A percentile compares a stretch with the other conserved stretches of the same genome.
phyloP scores from a whole-genome alignment of 1,140 invertebrate genomes.

The Ceratina calcarata region DNA sequence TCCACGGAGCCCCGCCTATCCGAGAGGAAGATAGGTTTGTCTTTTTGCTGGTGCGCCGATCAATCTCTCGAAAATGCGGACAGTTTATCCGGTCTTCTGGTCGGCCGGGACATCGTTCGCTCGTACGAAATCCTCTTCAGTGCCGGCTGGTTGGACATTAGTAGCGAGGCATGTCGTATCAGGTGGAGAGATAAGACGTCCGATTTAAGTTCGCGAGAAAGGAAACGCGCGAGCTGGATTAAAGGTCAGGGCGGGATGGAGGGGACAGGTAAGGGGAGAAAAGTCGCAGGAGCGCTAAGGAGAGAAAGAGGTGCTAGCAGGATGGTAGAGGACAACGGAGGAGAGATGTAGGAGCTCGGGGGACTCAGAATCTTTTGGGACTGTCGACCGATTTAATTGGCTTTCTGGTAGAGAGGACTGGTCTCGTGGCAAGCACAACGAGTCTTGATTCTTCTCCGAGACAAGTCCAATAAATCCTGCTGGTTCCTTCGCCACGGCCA shows the following conservation, averaged over 20 bases:
- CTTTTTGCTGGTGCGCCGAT: conserved; percentile 55
- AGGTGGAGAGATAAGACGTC: conserved; percentile 60
- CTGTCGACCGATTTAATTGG: conserved; percentile 69
- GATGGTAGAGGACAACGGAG: neutral
- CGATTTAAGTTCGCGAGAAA: conserved; percentile 64
- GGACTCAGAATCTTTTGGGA: conserved; percentile 62
- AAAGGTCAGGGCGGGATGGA: conserved; percentile 51
- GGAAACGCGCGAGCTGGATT: conserved; percentile 55
- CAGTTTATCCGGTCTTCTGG: conserved; percentile 53
- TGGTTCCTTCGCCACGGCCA: conserved; percentile 16
- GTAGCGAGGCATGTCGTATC: conserved; percentile 66
- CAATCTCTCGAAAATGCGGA: conserved; percentile 62
- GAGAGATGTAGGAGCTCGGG: conserved; percentile 37
- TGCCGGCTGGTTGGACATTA: conserved; percentile 57
- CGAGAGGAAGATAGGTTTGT: conserved; percentile 6
- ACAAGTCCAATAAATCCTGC: conserved; percentile 67
- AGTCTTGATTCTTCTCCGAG: conserved; percentile 65
- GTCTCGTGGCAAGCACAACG: conserved; percentile 63
- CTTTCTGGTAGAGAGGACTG: conserved; percentile 57
- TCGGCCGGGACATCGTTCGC: conserved; percentile 1
- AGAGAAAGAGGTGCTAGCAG: neutral
- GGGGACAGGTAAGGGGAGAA: neutral
- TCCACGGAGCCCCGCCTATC: conserved; percentile 21
- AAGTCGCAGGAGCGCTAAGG: neutral
- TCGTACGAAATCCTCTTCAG: conserved; percentile 52